Evolutionary conservation across 2,113 vertebrate genomes (phyloP), one percentile per base, ranked within the genome.

Genomic region (Merops nubicus): DNA sequence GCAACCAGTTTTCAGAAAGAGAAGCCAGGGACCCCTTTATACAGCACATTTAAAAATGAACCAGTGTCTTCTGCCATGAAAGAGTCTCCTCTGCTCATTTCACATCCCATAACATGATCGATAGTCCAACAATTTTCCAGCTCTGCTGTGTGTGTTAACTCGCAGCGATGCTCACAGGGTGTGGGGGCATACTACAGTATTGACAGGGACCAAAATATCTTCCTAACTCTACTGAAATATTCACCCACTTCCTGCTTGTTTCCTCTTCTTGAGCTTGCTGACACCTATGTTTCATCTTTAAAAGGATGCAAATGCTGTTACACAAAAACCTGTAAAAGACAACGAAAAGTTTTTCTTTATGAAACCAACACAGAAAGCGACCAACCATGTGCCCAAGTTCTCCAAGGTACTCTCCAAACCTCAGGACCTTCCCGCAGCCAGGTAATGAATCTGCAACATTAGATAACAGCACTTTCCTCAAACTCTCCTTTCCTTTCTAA

Each of bases 211-310:
- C 14, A 26, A 38, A 48, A 34, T 19, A 31, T 6, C 82, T 76
- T 68, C 33, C 77, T 31, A 38, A 34, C 38, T 33, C 54, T 13
- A 10, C 62, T 45, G n/a, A 75, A 80, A 51, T 28, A 59, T 28
- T 59, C 54, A 3, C 38, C 72, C 29, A 7, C 12, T 60, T 50
- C 36, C 56, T 36, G n/a, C 38, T 64, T 17, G 23, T 38, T 48
- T 56, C 29, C 50, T 47, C 38, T 69, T 59, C 85, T 76, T 34
- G n/a, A 48, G 36, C 25, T 50, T 51, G 28, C 12, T n/a, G 69
- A 67, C 50, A 51, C n/a, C 11, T 2, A 33, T 0, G 0, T 26
- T 38, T 29, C 53, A 11, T 16, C n/a, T 73, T 68, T 45, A 40
- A 60, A 60, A 62, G 6, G 8, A 34, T 67, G 54, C 25, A 45